Evolutionary conservation across 2,888 invertebrate genomes (phyloP), one percentile per base, ranked within the genome.

Genomic region (Papilio demoleus): DNA sequence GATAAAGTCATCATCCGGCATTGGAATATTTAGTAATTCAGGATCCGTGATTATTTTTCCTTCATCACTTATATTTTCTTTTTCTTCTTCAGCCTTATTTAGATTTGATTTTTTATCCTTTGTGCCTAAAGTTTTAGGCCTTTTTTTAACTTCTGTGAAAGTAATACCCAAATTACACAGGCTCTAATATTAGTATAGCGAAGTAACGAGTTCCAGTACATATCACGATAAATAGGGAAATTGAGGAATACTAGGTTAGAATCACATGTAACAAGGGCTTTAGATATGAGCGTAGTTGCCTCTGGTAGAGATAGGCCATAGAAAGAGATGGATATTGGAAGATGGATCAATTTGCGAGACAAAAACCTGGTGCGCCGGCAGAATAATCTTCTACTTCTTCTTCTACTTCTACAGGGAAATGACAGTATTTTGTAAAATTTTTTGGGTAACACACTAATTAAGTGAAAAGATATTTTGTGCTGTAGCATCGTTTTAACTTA

Each of bases 21-120:
- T 77, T 0, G 88, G 88, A 68, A 89, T 90, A 69, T 88, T 86
- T 5, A 73, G 72, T 2, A 88, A 79, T 70, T 79, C 76, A n/a
- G 83, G 76, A 11, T 84, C 82, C 22, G 84, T 80, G 4, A 85
- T 71, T 0, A 87, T 76, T 73, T 85, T 81, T 0, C 86, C 3
- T 4, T 87, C 85, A 42, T 84, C 81, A 45, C 1, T 14, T 5
- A 19, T 17, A 2, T 73, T 75, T 22, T 11, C 45, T 9, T 74
- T 70, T 5, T 70, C 63, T 17, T 74, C 69, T 67, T 36, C 45
- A 53, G 31, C n/a, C 38, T 22, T 36, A 2, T 36, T 22, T 12
- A 36, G 36, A 58, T 36, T 58, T 59, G 36, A 22, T 14, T 53
- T n/a, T 12, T 27, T 12, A 22, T 31, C 17, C 4, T 9, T 8